Conservation (phyloP, 2,113 vertebrate species). For the Pagrus major region DNA sequence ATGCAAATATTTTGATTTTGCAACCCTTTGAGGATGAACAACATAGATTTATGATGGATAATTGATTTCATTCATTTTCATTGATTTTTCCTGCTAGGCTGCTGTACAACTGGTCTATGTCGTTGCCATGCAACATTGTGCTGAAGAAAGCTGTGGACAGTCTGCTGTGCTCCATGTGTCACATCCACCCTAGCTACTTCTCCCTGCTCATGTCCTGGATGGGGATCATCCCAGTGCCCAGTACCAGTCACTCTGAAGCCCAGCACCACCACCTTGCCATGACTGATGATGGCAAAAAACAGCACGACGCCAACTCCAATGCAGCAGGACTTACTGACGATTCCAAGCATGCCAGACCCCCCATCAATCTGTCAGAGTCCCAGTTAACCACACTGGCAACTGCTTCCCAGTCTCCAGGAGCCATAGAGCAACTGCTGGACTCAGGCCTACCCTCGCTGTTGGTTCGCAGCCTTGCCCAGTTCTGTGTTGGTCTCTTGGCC, state of each 20-base stretch:
- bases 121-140: slow-evolving; percentile 94
- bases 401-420: slow-evolving; percentile 95
- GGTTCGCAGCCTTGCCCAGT: slow-evolving; percentile 93
- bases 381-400: slow-evolving; percentile 95
- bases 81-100: slow-evolving; percentile 87
- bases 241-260: slow-evolving; percentile 85
- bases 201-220: slow-evolving; percentile 99
- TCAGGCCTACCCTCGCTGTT: slow-evolving; percentile 95
- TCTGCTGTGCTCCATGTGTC: slow-evolving; percentile 97
- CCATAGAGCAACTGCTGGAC: slow-evolving; percentile 96
- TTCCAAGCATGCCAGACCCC: slow-evolving; percentile 94
- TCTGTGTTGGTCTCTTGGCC: slow-evolving; percentile 92
- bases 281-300: slow-evolving; percentile 98
- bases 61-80: neutral
- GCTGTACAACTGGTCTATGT: slow-evolving; percentile 98
- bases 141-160: slow-evolving; percentile 99
- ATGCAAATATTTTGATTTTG: neutral
- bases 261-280: slow-evolving; percentile 93
- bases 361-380: slow-evolving; percentile 91
- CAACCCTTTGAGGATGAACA: neutral
- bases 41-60: neutral
- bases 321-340: slow-evolving; percentile 92
- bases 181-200: slow-evolving; percentile 98
- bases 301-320: slow-evolving; percentile 84
- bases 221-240: slow-evolving; percentile 89